phyloP scores from a whole-genome alignment of 2,888 invertebrate species.

The Apodemia duryi region DNA sequence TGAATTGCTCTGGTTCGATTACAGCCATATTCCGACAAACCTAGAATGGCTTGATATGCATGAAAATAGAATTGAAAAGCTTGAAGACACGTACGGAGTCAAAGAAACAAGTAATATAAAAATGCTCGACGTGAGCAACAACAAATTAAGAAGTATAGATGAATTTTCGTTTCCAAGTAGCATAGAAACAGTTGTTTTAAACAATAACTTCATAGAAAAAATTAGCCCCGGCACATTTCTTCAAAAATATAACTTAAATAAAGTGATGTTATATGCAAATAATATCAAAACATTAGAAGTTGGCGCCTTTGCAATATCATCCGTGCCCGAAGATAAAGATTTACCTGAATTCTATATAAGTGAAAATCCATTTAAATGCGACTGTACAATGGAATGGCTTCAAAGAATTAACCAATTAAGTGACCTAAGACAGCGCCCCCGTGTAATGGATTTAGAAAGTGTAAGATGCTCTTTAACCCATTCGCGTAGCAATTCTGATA shows the following conservation, averaged over 20 bases:
- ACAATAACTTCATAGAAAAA: slow-evolving; percentile 85
- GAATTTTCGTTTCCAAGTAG: slow-evolving; percentile 86
- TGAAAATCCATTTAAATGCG: slow-evolving; percentile 90
- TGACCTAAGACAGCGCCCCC: slow-evolving; percentile 85
- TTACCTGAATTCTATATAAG: slow-evolving; percentile 89
- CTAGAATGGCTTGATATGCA: slow-evolving; percentile 91
- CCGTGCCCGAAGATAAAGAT: slow-evolving; percentile 82
- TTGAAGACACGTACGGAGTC: slow-evolving; percentile 86
- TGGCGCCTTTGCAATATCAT: slow-evolving; percentile 83
- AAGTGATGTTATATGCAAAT: slow-evolving; percentile 88
- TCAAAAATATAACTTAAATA: slow-evolving; percentile 84
- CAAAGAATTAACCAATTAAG: slow-evolving; percentile 88
- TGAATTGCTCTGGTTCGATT: slow-evolving; percentile 88
- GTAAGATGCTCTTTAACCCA: slow-evolving; percentile 88
- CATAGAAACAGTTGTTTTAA: slow-evolving; percentile 84
- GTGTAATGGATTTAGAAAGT: slow-evolving; percentile 88
- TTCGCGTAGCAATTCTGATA: slow-evolving; percentile 79
- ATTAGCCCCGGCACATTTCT: slow-evolving; percentile 85
- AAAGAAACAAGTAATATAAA: slow-evolving; percentile 83
- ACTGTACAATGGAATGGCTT: slow-evolving; percentile 93
- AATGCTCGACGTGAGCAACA: slow-evolving; percentile 88
- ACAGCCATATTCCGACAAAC: slow-evolving; percentile 86
- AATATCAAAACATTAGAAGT: slow-evolving; percentile 85
- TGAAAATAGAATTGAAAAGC: slow-evolving; percentile 86
- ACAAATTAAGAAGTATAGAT: slow-evolving; percentile 83